A percentile compares a stretch with the other conserved stretches of the same genome.
Evolutionary conservation across 1,140 invertebrate species (phyloP).

Genomic region (Drosophila arawakana): DNA sequence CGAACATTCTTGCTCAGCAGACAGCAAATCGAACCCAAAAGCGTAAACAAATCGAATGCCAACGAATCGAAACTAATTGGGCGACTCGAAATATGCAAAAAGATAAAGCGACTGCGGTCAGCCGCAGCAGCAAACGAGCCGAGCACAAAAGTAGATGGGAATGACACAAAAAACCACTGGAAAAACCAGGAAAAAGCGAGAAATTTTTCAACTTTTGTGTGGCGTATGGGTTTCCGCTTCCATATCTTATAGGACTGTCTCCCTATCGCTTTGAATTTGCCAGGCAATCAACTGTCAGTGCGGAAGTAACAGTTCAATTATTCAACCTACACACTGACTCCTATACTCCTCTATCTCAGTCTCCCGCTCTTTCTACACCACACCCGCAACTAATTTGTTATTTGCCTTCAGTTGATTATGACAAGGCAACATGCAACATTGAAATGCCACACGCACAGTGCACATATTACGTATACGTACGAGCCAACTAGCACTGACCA

Average conservation of each 20-base stretch:
- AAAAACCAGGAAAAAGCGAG: conserved; percentile 17
- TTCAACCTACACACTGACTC: conserved; percentile 50
- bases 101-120: conserved; percentile 73
- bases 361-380: background rate
- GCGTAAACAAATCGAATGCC: conserved; percentile 60
- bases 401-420: conserved; percentile 43
- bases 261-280: conserved; percentile 32
- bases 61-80: conserved; percentile 79
- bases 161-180: background rate
- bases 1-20: conserved; percentile 48
- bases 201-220: conserved; percentile 39
- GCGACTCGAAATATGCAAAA: conserved; percentile 69
- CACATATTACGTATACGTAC: conserved; percentile 11
- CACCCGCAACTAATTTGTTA: conserved; percentile 4
- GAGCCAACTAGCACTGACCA: background rate
- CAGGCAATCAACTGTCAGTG: conserved; percentile 67
- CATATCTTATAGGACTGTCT: too few relatives aligned
- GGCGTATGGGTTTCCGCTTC: background rate
- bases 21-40: conserved; percentile 24
- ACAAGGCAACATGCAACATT: conserved; percentile 31
- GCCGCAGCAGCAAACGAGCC: conserved; percentile 34
- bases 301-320: conserved; percentile 77
- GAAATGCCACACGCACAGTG: conserved; percentile 28
- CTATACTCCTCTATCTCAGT: background rate
- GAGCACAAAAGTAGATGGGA: background rate